A percentile compares a stretch with the other conserved stretches of the same genome.
Conservation (phyloP, 2,797 vertebrate species). For the Clarias pachynema region DNA sequence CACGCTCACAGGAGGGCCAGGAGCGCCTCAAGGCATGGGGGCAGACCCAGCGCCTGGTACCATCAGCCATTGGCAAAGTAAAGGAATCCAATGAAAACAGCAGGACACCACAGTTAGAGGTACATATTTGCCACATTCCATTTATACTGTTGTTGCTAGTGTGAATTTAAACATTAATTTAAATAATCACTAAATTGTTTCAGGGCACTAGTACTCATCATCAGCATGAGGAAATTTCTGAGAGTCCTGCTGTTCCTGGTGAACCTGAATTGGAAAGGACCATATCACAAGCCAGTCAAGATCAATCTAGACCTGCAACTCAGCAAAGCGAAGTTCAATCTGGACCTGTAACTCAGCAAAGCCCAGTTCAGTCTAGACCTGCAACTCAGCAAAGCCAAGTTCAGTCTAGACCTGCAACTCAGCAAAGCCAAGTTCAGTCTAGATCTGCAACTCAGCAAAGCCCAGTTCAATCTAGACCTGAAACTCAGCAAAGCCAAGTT, state of each 20-base stretch:
- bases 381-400: constrained; percentile 15
- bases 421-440: constrained; percentile 21
- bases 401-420: constrained; percentile 24
- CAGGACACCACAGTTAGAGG: constrained; percentile 21
- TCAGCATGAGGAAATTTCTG: background rate
- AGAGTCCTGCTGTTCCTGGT: constrained; percentile 1
- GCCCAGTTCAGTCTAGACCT: constrained; percentile 12
- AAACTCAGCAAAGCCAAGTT: constrained; percentile 1
- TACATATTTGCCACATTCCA: constrained; percentile 19
- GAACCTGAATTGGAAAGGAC: constrained; percentile 21
- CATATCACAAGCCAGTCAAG: constrained; percentile 19
- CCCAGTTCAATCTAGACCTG: constrained; percentile 23
- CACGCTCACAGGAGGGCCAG: constrained; percentile 70
- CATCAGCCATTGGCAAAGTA: constrained; percentile 6
- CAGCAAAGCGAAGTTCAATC: constrained; percentile 16
- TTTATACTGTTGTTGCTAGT: constrained; percentile 3
- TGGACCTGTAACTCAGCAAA: constrained; percentile 24
- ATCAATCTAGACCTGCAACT: constrained; percentile 19
- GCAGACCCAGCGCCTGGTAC: background rate
- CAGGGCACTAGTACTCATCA: constrained; percentile 19
- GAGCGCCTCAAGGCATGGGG: constrained; percentile 64
- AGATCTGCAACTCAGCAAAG: constrained; percentile 27
- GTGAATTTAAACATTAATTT: background rate
- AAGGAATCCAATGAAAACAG: background rate
- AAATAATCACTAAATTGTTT: constrained; percentile 18